Evolutionary conservation across 2,797 vertebrate species (phyloP), one percentile per base, ranked within the genome.

Genomic region (Anas acuta): DNA sequence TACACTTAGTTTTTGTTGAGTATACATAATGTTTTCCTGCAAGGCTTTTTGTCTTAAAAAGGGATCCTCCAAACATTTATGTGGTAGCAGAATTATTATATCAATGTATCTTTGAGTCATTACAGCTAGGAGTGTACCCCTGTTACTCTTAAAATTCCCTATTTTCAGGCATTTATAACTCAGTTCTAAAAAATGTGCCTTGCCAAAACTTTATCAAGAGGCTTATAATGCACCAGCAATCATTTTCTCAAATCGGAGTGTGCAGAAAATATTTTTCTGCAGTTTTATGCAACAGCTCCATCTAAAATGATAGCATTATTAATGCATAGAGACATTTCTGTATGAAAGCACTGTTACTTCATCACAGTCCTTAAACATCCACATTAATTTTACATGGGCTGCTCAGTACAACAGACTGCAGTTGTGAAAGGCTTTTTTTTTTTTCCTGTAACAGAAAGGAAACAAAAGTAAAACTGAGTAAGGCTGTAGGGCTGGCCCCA

Each of bases 91-190:
- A 95, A 91, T 89, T 70, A 92, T 85, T 88, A 35, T 7, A 84
- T 39, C 81, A 91, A 90, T 61, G 74, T 49, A 87, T 45, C 67
- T 88, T 13, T 19, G 33, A 65, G 28, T 70, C n/a, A 74, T 92
- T 71, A 78, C 18, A 86, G 64, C n/a, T 60, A 84, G 76, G 64
- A 71, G 62, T 13, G 51, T 43, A 58, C 33, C 33, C 41, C 35
- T 47, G 74, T 78, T 56, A 82, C 47, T 71, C 77, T 86, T 90
- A 89, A 90, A 92, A 91, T 86, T 89, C 43, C 32, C 53, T 47
- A 6, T 90, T 82, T 83, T 71, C 76, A 76, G 80, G 92, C 96
- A 96, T 92, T 93, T 92, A 77, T 62, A 84, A 83, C 53, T 56
- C 53, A 17, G 43, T 39, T 76, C 9, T 84, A 94, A 95, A 77